Percentiles rank a stretch among this genome's conserved stretches.
Evolutionary conservation across 30 jellyfish, hydroid and myxozoan genomes (phyloP).

Genomic region (Calvadosia cruxmelitensis): DNA sequence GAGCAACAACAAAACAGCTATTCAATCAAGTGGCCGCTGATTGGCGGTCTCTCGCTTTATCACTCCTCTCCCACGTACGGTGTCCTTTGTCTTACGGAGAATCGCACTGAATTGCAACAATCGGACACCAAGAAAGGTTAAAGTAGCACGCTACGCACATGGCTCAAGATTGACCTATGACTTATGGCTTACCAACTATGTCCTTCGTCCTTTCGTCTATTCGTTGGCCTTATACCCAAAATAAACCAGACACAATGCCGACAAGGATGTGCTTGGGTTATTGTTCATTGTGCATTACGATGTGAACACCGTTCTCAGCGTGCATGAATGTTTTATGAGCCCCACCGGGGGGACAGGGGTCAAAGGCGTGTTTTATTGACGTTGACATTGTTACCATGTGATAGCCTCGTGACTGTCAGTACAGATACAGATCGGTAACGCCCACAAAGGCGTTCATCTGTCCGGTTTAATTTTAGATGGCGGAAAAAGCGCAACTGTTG

Average conservation of each 20-base stretch:
- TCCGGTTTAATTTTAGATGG: no score
- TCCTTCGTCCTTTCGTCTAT: not conserved
- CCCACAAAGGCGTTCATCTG: no score
- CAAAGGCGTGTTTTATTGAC: no score
- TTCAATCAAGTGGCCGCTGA: slow-evolving; percentile 31
- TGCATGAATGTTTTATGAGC: not conserved
- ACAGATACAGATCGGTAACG: no score
- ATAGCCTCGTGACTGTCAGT: no score
- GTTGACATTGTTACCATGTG: no score
- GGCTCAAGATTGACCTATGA: not conserved
- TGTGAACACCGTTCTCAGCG: not conserved
- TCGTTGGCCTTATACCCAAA: not conserved
- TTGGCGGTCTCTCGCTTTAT: slow-evolving; percentile 52
- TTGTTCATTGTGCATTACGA: not conserved
- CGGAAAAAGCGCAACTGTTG: no score
- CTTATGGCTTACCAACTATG: not conserved
- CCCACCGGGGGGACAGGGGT: not conserved
- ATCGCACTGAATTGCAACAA: not conserved
- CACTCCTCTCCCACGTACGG: slow-evolving; percentile 57
- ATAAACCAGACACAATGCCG: not conserved
- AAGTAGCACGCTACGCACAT: not conserved
- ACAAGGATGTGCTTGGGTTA: not conserved
- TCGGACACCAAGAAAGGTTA: slow-evolving; percentile 1
- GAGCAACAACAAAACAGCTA: slow-evolving; percentile 2
- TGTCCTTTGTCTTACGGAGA: not conserved